phyloP scores from a whole-genome alignment of 2,888 invertebrate genomes.

The Drosophila antonietae region DNA sequence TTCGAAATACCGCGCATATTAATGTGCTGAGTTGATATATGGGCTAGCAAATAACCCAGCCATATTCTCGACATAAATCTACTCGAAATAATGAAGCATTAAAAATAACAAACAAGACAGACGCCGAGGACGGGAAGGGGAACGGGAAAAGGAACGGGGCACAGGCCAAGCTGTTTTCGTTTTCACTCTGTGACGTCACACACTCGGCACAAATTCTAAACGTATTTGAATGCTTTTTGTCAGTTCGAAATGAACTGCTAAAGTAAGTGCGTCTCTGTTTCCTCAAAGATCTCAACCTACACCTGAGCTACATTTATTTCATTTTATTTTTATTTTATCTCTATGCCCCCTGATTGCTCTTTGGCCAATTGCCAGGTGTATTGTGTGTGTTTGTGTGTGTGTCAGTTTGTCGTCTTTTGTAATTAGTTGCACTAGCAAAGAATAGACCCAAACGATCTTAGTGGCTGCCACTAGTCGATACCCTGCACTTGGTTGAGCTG shows the following conservation, averaged over 20 bases:
- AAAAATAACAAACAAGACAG: constrained; percentile 35
- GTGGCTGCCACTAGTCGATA: background rate
- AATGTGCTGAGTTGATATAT: constrained; percentile 47
- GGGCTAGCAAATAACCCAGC: constrained; percentile 27
- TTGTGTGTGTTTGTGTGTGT: constrained; percentile 11
- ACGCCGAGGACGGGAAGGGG: background rate
- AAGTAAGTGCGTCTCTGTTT: constrained; percentile 8
- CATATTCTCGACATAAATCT: constrained; percentile 39
- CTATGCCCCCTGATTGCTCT: constrained; percentile 29
- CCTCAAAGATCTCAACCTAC: constrained; percentile 19
- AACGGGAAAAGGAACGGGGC: background rate
- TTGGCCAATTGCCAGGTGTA: constrained; percentile 35
- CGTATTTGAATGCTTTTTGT: constrained; percentile 8
- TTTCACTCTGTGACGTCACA: constrained; percentile 30
- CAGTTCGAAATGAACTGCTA: background rate
- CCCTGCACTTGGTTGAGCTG: constrained; percentile 1
- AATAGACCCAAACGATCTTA: background rate
- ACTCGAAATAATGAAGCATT: constrained; percentile 30
- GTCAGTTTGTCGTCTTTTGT: constrained; percentile 35
- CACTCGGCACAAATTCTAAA: constrained; percentile 22
- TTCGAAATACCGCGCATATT: constrained; percentile 45
- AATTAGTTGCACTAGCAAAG: constrained; percentile 47
- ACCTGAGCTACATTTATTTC: constrained; percentile 26
- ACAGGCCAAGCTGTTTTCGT: constrained; percentile 6
- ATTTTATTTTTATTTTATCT: background rate